Evolutionary conservation across 2,113 vertebrate species (phyloP).

Genomic region (Chelonoidis abingdonii): DNA sequence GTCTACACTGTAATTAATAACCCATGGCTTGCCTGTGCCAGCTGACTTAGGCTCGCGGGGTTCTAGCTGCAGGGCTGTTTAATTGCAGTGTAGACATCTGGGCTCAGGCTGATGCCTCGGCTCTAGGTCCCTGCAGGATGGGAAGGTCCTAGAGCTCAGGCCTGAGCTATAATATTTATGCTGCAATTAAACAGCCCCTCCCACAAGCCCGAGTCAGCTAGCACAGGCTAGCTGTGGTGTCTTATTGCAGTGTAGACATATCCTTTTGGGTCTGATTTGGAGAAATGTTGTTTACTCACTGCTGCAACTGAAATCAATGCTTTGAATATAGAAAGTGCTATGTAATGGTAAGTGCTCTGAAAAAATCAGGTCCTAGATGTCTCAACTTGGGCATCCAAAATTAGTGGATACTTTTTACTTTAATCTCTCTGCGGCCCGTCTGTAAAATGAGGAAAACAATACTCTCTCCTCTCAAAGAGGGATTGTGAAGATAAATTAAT

Average conservation of each 20-base stretch:
- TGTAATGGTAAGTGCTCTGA: not conserved
- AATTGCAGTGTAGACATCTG: too few species aligned
- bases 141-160: not conserved
- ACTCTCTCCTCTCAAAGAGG: not conserved
- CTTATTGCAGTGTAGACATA: not conserved
- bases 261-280: not conserved
- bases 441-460: not conserved
- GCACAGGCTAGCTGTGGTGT: not conserved
- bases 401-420: not conserved
- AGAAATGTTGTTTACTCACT: slow-evolving; percentile 3
- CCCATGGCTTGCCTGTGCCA: not conserved
- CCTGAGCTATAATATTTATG: not conserved
- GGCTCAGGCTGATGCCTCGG: too few species aligned
- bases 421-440: not conserved
- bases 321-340: not conserved
- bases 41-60: not conserved
- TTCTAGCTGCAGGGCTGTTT: not conserved
- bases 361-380: not conserved
- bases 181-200: not conserved
- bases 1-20: not conserved
- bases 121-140: not conserved
- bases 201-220: not conserved
- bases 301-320: not conserved
- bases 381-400: not conserved
- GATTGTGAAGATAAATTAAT: slow-evolving; percentile 12